A percentile compares a stretch with the other conserved stretches of the same genome.
Conservation (phyloP, 2,888 invertebrate species). For the Drosophila fungiperda region DNA sequence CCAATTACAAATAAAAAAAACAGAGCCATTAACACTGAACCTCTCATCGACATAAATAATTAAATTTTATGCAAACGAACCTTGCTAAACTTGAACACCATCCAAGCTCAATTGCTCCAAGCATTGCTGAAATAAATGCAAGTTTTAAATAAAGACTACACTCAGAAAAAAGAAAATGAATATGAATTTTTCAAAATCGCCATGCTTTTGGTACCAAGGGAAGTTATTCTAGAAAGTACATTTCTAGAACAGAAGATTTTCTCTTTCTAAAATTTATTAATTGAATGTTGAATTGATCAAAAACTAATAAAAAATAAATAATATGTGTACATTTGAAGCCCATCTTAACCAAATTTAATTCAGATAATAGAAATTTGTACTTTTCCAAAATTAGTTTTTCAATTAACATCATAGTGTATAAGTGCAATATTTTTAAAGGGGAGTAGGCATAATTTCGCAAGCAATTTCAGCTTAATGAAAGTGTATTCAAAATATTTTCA, state of each 20-base stretch:
- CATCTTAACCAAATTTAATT: neutral
- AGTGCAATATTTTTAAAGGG: no score
- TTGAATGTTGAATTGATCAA: neutral
- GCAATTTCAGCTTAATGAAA: neutral
- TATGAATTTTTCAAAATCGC: no score
- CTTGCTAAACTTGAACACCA: neutral
- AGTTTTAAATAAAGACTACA: neutral
- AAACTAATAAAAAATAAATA: neutral
- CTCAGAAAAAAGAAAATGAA: neutral
- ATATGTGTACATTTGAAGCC: neutral
- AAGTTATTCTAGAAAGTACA: no score
- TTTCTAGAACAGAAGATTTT: no score
- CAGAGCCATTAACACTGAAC: neutral
- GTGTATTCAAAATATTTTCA: slow-evolving; percentile 5
- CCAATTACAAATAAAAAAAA: neutral
- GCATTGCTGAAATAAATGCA: neutral
- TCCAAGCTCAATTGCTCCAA: neutral
- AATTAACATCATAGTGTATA: no score
- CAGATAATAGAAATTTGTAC: neutral
- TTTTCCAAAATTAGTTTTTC: neutral
- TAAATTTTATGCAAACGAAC: neutral
- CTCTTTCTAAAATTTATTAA: no score
- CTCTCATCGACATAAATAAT: neutral
- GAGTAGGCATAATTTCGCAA: neutral
- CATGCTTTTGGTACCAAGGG: no score